phyloP scores from a whole-genome alignment of 2,888 invertebrate species.

The Pterostichus niger region DNA sequence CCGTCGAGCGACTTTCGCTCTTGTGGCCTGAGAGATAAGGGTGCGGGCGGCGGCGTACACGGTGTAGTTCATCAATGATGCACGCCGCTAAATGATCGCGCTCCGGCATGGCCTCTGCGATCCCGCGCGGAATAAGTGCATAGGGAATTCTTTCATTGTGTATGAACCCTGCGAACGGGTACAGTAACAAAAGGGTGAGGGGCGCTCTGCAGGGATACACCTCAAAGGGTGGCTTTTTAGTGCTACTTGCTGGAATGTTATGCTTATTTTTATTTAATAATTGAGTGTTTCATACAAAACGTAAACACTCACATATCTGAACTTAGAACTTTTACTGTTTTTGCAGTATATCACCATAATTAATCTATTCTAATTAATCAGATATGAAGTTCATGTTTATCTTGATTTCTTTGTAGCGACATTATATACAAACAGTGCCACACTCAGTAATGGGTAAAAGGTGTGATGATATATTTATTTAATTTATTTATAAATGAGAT shows the following conservation, averaged over 20 bases:
- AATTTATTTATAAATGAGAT: too few relatives aligned
- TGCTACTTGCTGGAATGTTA: neutral
- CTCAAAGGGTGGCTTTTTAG: neutral
- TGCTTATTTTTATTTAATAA: too few relatives aligned
- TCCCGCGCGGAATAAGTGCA: slow-evolving; percentile 65
- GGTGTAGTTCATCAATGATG: slow-evolving; percentile 72
- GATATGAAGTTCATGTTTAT: too few relatives aligned
- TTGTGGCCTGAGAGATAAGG: slow-evolving; percentile 22
- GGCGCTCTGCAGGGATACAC: neutral
- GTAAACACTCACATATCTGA: too few relatives aligned
- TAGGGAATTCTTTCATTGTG: slow-evolving; percentile 63
- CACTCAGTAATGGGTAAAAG: too few relatives aligned
- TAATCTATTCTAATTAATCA: too few relatives aligned
- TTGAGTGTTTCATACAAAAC: too few relatives aligned
- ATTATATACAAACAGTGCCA: too few relatives aligned
- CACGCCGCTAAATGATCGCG: slow-evolving; percentile 74
- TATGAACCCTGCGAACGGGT: slow-evolving; percentile 33
- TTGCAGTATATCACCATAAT: too few relatives aligned
- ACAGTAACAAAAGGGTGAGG: neutral
- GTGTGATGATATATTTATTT: too few relatives aligned
- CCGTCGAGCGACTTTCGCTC: slow-evolving; percentile 41
- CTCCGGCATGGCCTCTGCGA: slow-evolving; percentile 29
- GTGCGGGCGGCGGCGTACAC: slow-evolving; percentile 68
- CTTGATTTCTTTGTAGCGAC: too few relatives aligned
- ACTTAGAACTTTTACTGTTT: too few relatives aligned